phyloP scores from a whole-genome alignment of 2,797 vertebrate genomes.

The Sebastes nivosus region DNA sequence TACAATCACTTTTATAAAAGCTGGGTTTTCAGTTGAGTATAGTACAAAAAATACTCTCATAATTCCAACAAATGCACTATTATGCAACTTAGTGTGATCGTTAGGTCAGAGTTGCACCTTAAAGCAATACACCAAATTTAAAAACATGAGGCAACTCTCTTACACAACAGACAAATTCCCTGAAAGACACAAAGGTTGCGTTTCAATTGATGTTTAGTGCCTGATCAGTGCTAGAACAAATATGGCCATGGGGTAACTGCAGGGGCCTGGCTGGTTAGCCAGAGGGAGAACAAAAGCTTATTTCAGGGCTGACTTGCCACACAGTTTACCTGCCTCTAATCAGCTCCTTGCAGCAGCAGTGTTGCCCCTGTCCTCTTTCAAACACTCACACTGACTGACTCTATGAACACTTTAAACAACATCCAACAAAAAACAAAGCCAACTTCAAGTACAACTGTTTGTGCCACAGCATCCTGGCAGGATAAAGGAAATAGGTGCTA shows the following conservation, averaged over 20 bases:
- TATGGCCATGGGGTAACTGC: conserved; percentile 34
- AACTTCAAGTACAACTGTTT: conserved; percentile 27
- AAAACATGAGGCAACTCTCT: background rate
- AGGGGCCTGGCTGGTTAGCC: conserved; percentile 25
- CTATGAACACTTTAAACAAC: conserved; percentile 36
- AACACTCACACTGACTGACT: conserved; percentile 23
- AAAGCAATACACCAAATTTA: background rate
- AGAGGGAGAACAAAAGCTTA: conserved; percentile 42
- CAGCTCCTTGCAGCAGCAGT: conserved; percentile 38
- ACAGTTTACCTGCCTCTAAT: conserved; percentile 57
- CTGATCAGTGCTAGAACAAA: conserved; percentile 37
- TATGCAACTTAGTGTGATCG: background rate
- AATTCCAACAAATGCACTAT: background rate
- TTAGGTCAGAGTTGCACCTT: background rate
- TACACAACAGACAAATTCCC: background rate
- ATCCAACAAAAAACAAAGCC: conserved; percentile 4
- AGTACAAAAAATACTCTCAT: background rate
- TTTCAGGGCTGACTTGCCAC: conserved; percentile 58
- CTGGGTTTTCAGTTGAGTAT: background rate
- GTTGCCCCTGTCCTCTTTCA: conserved; percentile 31
- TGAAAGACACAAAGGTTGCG: background rate
- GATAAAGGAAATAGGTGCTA: conserved; percentile 18
- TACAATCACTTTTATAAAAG: background rate
- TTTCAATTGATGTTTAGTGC: conserved; percentile 8
- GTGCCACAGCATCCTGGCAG: background rate